phyloP scores from a whole-genome alignment of 92 coral and sea anemone genomes.

The Chrysogorgia sp. region DNA sequence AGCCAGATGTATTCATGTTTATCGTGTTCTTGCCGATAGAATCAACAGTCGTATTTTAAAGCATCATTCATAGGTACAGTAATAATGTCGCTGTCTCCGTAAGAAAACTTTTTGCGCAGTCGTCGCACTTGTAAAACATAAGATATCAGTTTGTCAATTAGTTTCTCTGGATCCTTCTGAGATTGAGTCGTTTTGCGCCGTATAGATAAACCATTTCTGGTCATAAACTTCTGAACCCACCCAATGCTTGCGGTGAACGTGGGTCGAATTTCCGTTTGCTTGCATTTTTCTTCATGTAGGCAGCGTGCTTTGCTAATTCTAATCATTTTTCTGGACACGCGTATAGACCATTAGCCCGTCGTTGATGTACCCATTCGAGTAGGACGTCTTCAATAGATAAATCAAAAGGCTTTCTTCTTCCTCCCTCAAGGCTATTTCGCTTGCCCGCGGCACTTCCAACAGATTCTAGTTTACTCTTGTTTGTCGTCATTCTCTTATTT shows the following conservation, averaged over 20 bases:
- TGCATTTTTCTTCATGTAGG: slow-evolving; percentile 43
- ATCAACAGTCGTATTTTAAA: slow-evolving; percentile 54
- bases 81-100: neutral
- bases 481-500: no score
- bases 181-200: slow-evolving; percentile 9
- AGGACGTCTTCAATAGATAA: neutral
- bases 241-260: neutral
- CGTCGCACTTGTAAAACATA: slow-evolving; percentile 50
- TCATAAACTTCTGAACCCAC: no score
- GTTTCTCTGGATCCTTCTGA: slow-evolving; percentile 40
- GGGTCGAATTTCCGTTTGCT: no score
- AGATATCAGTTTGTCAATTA: slow-evolving; percentile 54
- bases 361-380: neutral
- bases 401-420: slow-evolving; percentile 18
- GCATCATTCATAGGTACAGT: slow-evolving; percentile 58
- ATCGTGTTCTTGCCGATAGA: slow-evolving; percentile 43
- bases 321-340: neutral
- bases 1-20: slow-evolving; percentile 48
- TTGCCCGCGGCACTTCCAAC: no score
- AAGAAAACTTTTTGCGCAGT: slow-evolving; percentile 28
- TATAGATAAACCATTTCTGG: no score
- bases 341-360: neutral
- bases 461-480: no score
- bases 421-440: no score
- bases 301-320: slow-evolving; percentile 21